Evolutionary conservation across 2,113 vertebrate species (phyloP), one percentile per base, ranked within the genome.

Genomic region (Chaetodon auriga): DNA sequence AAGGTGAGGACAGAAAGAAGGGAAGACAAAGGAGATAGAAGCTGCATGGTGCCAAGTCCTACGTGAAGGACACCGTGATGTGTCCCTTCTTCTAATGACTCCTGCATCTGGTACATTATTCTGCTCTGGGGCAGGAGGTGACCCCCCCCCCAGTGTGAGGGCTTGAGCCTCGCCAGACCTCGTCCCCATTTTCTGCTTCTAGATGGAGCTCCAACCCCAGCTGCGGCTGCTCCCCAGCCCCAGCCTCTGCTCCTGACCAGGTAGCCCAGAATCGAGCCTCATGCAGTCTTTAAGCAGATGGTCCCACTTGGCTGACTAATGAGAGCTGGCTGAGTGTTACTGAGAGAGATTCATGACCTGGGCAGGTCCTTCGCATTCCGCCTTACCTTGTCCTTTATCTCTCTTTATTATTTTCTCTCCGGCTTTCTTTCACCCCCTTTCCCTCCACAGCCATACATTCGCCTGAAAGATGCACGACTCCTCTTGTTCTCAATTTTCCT

Each of bases 61-160:
- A 43, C 73, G 81, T 90, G 85, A 92, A 91, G 91, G 90, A 91
- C 90, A 85, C 65, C 8, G 5, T 49, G 84, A 83, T 45, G 62
- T 58, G 87, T 81, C 77, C 83, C 70, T 38, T 87, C 78, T 68
- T 86, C 68, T 83, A 85, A 84, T 82, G 81, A 88, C 68, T 87
- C 73, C 77, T 85, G 73, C 86, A 83, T 80, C 83, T 89, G 88
- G 51, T 80, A 38, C 70, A 64, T 82, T 76, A 84, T 75, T 80
- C 78, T 5, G 49, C 66, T 51, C 71, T 7, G 83, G 79, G 76
- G 55, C 68, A 46, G 21, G 46, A 68, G 85, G 2, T 14, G 53
- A 46, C 80, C 70, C 80, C 82, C 49, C 3, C 76, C 77, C 45
- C 38, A 19, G 36, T 23, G 23, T 16, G 69, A 86, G 70, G 65